Evolutionary conservation across 2,888 invertebrate genomes (phyloP), one percentile per base, ranked within the genome.

Genomic region (Spodoptera littoralis): DNA sequence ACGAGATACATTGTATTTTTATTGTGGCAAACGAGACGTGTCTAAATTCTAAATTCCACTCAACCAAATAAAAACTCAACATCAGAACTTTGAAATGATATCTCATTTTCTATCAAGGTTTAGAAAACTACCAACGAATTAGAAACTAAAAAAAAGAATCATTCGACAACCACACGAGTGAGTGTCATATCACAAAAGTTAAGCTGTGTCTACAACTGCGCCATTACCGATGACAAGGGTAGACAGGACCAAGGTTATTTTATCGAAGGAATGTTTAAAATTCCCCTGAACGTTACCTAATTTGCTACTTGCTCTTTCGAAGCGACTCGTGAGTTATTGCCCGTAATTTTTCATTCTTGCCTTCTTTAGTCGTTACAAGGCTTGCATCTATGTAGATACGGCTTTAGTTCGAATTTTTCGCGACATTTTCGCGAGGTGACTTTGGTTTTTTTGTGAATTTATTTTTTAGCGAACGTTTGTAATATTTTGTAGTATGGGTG

Each of bases 181-280:
- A 27, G 27, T 27, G 27, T 27, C 2, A 27, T 27, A 27, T 27
- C 27, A 18, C 27, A 27, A 27, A 27, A 27, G 27, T 27, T 27
- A 27, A 27, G 27, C 27, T 27, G 27, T 27, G 27, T 27, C 27
- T 27, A 27, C 27, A 27, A 59, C 55, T 56, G 60, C 27, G 69
- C 75, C 78, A 76, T 81, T 80, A 80, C 67, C 48, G 41, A 62
- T 79, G 79, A 76, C 71, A 74, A 77, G 73, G 79, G 79, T 79
- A 71, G 81, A 79, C 79, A 64, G 69, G 43, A 68, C 54, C 58
- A 56, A 54, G 73, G 61, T 47, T 43, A 55, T 54, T 63, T 78
- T 85, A 85, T 85, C 84, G 86, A 81, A 73, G 82, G 81, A 87
- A 88, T 83, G 84, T 81, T 86, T 85, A 83, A 87, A 89, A 90